Evolutionary conservation across 2,113 vertebrate genomes (phyloP).

Genomic region (Pyrgilauda ruficollis): DNA sequence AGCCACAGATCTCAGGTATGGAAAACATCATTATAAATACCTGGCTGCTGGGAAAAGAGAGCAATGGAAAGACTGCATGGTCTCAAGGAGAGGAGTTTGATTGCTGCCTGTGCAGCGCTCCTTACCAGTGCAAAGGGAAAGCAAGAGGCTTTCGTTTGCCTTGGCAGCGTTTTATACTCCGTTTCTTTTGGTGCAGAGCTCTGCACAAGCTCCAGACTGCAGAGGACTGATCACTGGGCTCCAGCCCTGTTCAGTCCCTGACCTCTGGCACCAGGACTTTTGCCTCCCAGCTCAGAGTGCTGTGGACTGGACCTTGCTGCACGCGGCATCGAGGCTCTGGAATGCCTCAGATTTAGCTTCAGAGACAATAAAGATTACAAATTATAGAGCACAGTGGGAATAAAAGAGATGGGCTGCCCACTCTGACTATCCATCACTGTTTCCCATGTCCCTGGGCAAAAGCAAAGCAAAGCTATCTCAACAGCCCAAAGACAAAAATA

Average conservation of each 20-base stretch:
- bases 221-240: neutral
- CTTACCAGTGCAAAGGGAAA: neutral
- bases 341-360: conserved; percentile 1
- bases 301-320: neutral
- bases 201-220: neutral
- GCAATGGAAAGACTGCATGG: neutral
- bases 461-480: conserved; percentile 9
- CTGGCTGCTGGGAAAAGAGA: neutral
- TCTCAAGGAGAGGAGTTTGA: neutral
- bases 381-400: conserved; percentile 20
- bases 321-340: neutral
- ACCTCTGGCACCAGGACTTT: neutral
- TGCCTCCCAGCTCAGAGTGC: neutral
- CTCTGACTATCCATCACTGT: neutral
- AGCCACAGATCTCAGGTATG: neutral
- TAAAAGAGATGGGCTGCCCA: neutral
- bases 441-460: neutral
- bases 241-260: neutral
- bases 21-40: conserved; percentile 15
- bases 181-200: neutral
- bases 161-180: neutral
- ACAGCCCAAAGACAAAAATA: neutral
- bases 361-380: conserved; percentile 31
- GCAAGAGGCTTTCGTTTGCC: neutral
- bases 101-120: neutral